Evolutionary conservation across 2,797 vertebrate species (phyloP), one percentile per base, ranked within the genome.

Genomic region (Microcaecilia unicolor): DNA sequence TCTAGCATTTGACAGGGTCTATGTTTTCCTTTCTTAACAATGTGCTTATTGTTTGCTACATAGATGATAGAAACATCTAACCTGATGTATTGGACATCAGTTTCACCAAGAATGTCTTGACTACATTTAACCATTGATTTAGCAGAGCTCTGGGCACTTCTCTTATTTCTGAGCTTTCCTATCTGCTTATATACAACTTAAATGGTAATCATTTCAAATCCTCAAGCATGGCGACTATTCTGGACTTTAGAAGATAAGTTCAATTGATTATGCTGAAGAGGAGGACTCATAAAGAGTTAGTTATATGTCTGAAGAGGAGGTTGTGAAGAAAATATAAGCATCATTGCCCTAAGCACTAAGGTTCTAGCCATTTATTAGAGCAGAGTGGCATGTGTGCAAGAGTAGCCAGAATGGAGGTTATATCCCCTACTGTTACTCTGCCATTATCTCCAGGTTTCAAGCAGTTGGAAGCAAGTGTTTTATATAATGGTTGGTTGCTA

Each of bases 191-290:
- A 51, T 30, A 27, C 39, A 58, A 34, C 42, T 32, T 41, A 1
- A 3, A 41, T 45, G 48, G 48, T n/a, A 46, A 39, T 48, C 13
- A 37, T 48, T 2, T 40, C 2, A 10, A 28, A 37, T 28, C 13
- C 48, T 12, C 5, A 43, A 52, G 48, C 67, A 29, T 0, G 4
- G 31, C 27, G 5, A n/a, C n/a, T n/a, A n/a, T n/a, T n/a, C n/a
- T n/a, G n/a, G n/a, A n/a, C n/a, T n/a, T n/a, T n/a, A 8, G 55
- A 37, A 31, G 13, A 38, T 39, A 32, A 52, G 57, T 46, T 37
- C 51, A 46, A 55, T 48, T 68, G 58, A 53, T 33, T 19, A 25
- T 0, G 0, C n/a, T 28, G 31, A 44, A 41, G 48, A 44, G 37
- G 31, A 1, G 18, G 31, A 53, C 52, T 47, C 36, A 50, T 67